A percentile compares a stretch with the other conserved stretches of the same genome.
These are phyloP conservation scores for Sarcophaga bullata DNA, from an alignment of 1,140 invertebrate genomes.

Conservation along the genomic window DNA sequence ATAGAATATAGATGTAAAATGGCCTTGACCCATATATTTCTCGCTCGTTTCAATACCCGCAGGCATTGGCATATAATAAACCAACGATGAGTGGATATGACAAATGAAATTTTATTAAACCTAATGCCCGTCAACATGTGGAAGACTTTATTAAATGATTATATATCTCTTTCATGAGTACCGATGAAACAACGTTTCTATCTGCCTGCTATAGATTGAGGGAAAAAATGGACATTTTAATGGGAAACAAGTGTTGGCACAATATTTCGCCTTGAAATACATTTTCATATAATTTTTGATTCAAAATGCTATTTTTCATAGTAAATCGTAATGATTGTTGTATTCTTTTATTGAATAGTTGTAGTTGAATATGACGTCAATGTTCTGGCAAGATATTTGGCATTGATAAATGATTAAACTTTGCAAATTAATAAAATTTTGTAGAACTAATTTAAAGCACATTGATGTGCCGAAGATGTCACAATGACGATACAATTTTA, in stretches of 20 bases:
- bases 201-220: not conserved
- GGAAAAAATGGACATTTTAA: not conserved
- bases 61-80: conserved; percentile 32
- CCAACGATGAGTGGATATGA: not conserved
- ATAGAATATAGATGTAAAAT: conserved; percentile 37
- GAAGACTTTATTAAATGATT: not conserved
- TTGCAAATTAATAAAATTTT: too few species aligned
- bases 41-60: not conserved
- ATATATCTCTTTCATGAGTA: not conserved
- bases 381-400: too few species aligned
- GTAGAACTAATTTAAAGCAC: too few species aligned
- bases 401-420: too few species aligned
- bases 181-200: not conserved
- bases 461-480: too few species aligned
- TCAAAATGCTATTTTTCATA: not conserved
- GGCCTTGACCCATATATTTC: conserved; percentile 51
- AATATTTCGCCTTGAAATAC: not conserved
- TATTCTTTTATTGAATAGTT: too few species aligned
- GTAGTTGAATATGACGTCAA: not conserved
- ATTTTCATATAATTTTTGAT: too few species aligned
- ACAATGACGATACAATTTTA: too few species aligned
- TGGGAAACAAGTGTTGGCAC: not conserved
- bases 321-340: not conserved
- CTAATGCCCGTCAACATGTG: not conserved
- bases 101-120: not conserved